Base-by-base conservation (phyloP, 1,140 invertebrate species). In the Tetraneura akinire region DNA sequence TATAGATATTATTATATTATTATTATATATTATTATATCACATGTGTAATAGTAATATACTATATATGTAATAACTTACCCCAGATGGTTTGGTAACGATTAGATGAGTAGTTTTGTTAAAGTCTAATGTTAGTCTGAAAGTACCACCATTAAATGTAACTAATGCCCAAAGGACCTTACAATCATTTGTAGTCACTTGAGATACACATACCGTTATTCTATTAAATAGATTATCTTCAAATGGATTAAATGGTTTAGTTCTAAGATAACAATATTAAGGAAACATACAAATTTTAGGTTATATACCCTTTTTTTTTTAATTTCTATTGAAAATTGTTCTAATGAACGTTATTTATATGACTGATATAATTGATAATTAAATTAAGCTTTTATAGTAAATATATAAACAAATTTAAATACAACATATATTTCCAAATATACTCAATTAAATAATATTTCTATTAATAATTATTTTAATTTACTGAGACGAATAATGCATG, bases 71-170 rank as follows among this genome's bases (percentile, higher is more conserved):
- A 45, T 45, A 21, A 49, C 82, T 86, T 84, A 89, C 88, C 26
- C 93, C 92, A 81, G 86, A 86, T n/a, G 91, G 89, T 83, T 89
- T 89, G 55, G 89, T 89, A 82, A 90, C 89, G 57, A 97, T 89
- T 32, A 97, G 87, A 88, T 95, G 94, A 51, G 92, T 95, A 85
- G 92, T 93, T 81, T 88, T 89, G 80, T 88, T 89, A 78, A 87
- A 87, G 85, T 92, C 89, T 64, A 96, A 86, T 82, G 88, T 89
- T 71, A 91, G 84, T 82, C 91, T 90, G 84, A 91, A 92, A 83
- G 87, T 87, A 11, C 94, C 95, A 82, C 94, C 94, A 88, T 94
- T 88, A 83, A 90, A 91, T 0, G 91, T 92, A 81, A 96, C 89
- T 85, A 96, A 90, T 3, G 91, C 91, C 91, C 93, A 96, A 26